Evolutionary conservation across 2,797 vertebrate species (phyloP).

Genomic region (Trachops cirrhosus): DNA sequence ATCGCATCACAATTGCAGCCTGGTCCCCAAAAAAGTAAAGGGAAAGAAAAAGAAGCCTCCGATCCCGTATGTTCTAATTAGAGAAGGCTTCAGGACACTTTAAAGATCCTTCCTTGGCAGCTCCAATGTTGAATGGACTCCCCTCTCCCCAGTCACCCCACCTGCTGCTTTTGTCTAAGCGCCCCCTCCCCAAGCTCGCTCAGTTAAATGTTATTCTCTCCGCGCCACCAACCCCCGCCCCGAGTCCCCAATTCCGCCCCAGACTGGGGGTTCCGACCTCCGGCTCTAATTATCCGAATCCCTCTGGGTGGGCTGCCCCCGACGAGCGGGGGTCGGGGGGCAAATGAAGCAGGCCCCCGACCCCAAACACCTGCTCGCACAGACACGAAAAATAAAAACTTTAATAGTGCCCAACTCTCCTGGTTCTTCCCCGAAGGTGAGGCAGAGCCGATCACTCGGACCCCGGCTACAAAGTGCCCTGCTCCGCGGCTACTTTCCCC

Average conservation of each 20-base stretch:
- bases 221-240: not conserved
- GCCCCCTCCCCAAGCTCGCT: not conserved
- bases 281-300: not conserved
- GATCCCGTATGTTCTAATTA: not conserved
- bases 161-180: slow-evolving; percentile 70
- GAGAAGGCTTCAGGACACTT: not conserved
- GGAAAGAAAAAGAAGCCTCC: not conserved
- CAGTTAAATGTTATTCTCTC: not conserved
- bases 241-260: not conserved
- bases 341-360: not conserved
- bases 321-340: too few relatives aligned
- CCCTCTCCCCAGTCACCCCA: slow-evolving; percentile 30
- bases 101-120: not conserved
- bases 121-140: not conserved
- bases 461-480: not conserved
- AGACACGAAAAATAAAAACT: slow-evolving; percentile 56
- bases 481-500: not conserved
- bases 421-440: not conserved
- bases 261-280: not conserved
- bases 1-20: not conserved
- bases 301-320: not conserved
- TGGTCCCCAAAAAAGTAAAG: not conserved
- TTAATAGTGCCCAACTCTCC: not conserved
- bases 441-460: not conserved
- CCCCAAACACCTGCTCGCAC: slow-evolving; percentile 47